These are phyloP conservation scores for Muscidifurax raptorellus DNA, from an alignment of 1,140 invertebrate species.

Conservation along the genomic window DNA sequence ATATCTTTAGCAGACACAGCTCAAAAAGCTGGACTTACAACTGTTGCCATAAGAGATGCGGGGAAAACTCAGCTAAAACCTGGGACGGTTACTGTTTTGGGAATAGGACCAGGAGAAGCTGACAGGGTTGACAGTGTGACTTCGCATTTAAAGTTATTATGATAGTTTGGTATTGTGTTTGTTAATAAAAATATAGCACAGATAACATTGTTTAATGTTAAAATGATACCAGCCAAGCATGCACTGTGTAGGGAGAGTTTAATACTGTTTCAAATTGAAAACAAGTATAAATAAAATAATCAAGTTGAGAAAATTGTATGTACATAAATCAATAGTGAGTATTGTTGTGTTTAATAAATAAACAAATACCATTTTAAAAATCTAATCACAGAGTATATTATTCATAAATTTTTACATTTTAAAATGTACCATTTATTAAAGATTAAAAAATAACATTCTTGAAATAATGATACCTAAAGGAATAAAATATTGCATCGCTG, in stretches of 20 bases:
- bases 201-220: not conserved
- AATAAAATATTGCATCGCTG: slow-evolving; percentile 2
- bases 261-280: not conserved
- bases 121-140: slow-evolving; percentile 82
- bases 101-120: slow-evolving; percentile 83
- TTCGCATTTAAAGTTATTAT: slow-evolving; percentile 82
- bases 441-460: slow-evolving; percentile 31
- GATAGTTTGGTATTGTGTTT: slow-evolving; percentile 51
- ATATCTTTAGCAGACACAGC: slow-evolving; percentile 76
- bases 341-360: slow-evolving; percentile 34
- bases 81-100: slow-evolving; percentile 84
- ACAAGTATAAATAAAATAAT: not conserved
- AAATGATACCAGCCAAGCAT: not conserved
- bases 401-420: slow-evolving; percentile 27
- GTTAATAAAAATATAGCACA: not conserved
- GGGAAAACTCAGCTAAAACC: slow-evolving; percentile 84
- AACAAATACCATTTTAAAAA: slow-evolving; percentile 31
- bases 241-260: not conserved
- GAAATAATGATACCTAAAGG: not conserved
- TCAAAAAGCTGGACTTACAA: slow-evolving; percentile 77
- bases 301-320: not conserved
- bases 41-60: slow-evolving; percentile 83
- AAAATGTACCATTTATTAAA: slow-evolving; percentile 29
- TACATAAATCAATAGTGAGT: not conserved
- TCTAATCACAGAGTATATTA: slow-evolving; percentile 49